These are phyloP conservation scores for Elachura formosa DNA, from an alignment of 2,113 vertebrate species.

Conservation along the genomic window DNA sequence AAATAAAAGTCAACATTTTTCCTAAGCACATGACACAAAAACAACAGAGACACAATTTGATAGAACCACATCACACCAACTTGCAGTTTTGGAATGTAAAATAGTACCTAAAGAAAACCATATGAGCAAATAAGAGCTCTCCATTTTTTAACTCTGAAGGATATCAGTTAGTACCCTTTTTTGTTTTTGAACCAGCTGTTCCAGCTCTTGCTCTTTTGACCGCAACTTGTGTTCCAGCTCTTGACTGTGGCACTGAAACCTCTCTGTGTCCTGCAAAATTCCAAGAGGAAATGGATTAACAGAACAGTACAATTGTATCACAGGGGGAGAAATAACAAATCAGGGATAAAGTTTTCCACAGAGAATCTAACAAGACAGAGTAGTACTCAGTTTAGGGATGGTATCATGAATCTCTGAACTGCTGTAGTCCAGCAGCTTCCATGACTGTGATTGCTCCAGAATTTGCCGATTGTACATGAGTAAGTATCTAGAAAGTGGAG, in stretches of 20 bases:
- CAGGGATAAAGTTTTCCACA: not conserved
- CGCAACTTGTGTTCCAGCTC: slow-evolving; percentile 80
- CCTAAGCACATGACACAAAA: not conserved
- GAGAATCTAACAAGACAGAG: not conserved
- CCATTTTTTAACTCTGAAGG: not conserved
- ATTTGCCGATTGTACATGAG: not conserved
- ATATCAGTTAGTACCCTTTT: slow-evolving; percentile 65
- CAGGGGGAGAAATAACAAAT: not conserved
- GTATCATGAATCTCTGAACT: not conserved
- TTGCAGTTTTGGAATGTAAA: not conserved
- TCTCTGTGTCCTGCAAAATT: slow-evolving; percentile 80
- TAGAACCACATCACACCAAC: not conserved
- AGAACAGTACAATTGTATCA: not conserved
- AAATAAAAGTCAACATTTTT: not conserved
- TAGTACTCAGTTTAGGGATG: not conserved
- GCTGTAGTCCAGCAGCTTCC: not conserved
- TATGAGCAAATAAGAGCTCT: not conserved
- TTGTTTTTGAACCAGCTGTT: slow-evolving; percentile 83
- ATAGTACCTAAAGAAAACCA: not conserved
- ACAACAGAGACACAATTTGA: not conserved
- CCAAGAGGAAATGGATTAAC: not conserved
- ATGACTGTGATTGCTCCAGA: not conserved
- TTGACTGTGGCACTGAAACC: slow-evolving; percentile 78
- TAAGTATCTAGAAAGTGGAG: not conserved
- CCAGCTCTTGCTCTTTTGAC: slow-evolving; percentile 85